Evolutionary conservation across 2,113 vertebrate genomes (phyloP).

Genomic region (Grammomys dolichurus): DNA sequence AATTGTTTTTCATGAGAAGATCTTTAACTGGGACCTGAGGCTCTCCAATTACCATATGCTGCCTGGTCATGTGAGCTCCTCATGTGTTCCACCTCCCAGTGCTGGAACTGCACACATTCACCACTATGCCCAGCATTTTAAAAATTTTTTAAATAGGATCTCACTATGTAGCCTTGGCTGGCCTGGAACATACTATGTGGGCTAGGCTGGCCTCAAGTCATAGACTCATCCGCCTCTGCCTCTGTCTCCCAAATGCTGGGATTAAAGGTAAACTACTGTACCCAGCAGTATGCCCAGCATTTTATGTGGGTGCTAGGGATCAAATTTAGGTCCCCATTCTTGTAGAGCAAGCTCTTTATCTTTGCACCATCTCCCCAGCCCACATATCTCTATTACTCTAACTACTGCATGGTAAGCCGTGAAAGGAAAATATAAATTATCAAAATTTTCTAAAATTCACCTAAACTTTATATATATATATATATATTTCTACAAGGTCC

Average conservation of each 20-base stretch:
- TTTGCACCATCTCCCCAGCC: not conserved
- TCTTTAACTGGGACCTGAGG: not conserved
- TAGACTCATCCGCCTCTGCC: not conserved
- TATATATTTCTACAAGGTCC: not conserved
- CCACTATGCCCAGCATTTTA: not conserved
- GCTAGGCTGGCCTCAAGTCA: not conserved
- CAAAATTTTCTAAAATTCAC: conserved; percentile 61
- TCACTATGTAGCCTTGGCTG: not conserved
- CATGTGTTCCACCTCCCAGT: not conserved
- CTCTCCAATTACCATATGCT: not conserved
- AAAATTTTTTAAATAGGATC: not conserved
- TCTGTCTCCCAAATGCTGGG: no score
- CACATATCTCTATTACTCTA: not conserved
- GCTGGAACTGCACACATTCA: not conserved
- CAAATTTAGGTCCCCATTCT: not conserved
- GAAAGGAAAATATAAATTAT: conserved; percentile 36
- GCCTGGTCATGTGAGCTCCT: not conserved
- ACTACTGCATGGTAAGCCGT: not conserved
- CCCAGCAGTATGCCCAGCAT: not conserved
- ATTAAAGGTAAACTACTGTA: not conserved
- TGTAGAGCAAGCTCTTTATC: not conserved
- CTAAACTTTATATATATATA: not conserved
- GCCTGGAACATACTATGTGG: not conserved
- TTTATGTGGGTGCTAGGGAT: not conserved
- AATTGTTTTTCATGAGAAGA: not conserved